Base-by-base conservation (phyloP, 2,888 invertebrate genomes). In the Drosophila sordidula region DNA sequence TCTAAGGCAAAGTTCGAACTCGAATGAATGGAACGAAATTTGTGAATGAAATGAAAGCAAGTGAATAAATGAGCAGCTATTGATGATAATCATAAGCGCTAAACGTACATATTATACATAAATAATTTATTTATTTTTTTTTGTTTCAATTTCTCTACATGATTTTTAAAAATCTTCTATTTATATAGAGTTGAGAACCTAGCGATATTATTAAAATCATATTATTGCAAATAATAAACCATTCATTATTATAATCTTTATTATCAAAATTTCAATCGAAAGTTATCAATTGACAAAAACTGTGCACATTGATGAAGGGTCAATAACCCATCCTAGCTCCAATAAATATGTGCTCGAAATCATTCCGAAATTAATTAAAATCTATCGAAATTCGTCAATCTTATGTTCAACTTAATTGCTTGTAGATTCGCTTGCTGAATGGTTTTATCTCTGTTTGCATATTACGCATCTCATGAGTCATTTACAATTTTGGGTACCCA, bases 11-110 rank as follows among this genome's bases (percentile, higher is more conserved):
- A 69, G 72, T 57, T 16, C n/a, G 45, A 26, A 12, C 18, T 41
- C 34, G 4, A 51, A 59, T 46, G 42, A 70, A 71, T 64, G 64
- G 42, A 69, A 41, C 55, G 14, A 22, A 25, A 46, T 44, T 46
- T 52, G 26, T 38, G 56, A 57, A 57, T 57, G 56, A 39, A 57
- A 75, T 64, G 72, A 59, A 75, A 25, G 44, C 18, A 29, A 22
- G 25, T 34, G 36, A 62, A 50, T 54, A 42, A 52, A 36, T 49
- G 36, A 50, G 51, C 55, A 34, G 38, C 14, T 45, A 3, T 55
- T 39, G 29, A 22, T 46, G 26, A 59, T 55, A 45, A 70, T 55
- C 54, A 50, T 6, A 14, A 45, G 39, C 41, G 32, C n/a, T n/a
- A 39, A 38, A 45, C 12, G 32, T n/a, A 63, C 12, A 42, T 25